phyloP scores from a whole-genome alignment of 2,797 vertebrate genomes.

The Cryptoprocta ferox region DNA sequence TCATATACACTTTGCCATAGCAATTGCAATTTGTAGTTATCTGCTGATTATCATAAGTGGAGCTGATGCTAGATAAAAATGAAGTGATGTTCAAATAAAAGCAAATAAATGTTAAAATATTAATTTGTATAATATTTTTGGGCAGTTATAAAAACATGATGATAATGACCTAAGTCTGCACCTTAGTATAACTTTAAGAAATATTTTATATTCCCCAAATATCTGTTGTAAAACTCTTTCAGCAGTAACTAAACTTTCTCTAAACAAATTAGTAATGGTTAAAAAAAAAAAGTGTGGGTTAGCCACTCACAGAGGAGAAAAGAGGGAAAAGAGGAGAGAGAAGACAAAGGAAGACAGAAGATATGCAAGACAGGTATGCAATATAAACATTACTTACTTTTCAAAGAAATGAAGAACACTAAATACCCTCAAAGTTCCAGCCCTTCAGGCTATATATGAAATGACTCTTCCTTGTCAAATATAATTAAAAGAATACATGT shows the following conservation, averaged over 20 bases:
- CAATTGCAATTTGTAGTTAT: slow-evolving; percentile 75
- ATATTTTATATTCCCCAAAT: slow-evolving; percentile 31
- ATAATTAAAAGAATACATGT: background rate
- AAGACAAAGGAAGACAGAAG: background rate
- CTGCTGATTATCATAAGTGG: slow-evolving; percentile 75
- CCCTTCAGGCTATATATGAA: background rate
- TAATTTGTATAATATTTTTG: slow-evolving; percentile 59
- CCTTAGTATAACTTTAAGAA: background rate
- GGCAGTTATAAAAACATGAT: slow-evolving; percentile 18
- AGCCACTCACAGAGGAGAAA: background rate
- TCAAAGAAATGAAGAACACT: slow-evolving; percentile 42
- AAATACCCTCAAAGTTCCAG: background rate
- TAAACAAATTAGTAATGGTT: background rate
- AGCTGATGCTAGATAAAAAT: slow-evolving; percentile 76
- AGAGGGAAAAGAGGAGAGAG: background rate
- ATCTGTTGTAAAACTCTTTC: slow-evolving; percentile 34
- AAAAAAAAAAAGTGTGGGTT: background rate
- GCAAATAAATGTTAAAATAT: slow-evolving; percentile 71
- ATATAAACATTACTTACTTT: background rate
- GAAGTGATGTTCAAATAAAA: slow-evolving; percentile 73
- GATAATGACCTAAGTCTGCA: slow-evolving; percentile 40
- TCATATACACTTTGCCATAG: slow-evolving; percentile 68
- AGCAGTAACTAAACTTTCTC: slow-evolving; percentile 47
- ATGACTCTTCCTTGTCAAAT: background rate
- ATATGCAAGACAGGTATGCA: background rate